Evolutionary conservation across 1,140 invertebrate species (phyloP), one percentile per base, ranked within the genome.

Genomic region (Bombus superbus): DNA sequence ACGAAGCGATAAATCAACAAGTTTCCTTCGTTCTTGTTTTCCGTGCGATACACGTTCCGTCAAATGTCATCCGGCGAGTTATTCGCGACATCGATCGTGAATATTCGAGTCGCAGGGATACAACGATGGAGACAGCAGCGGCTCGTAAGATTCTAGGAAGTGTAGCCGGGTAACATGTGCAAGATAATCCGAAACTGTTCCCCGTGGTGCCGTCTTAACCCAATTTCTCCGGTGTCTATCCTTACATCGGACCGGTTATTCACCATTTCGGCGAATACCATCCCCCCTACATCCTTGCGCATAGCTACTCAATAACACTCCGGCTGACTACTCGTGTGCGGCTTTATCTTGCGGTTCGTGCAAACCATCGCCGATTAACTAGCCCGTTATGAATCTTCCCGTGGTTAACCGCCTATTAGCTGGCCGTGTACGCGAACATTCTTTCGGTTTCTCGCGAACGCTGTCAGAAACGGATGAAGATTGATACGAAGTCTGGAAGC

Each of bases 131-230:
- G 25, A 9, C 32, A 44, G 73, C 38, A n/a, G 68, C 59, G 44
- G 79, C 69, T 76, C 74, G 57, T 59, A 75, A 64, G 68, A 69
- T 71, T 62, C 9, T 35, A 62, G 81, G 81, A 86, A 88, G 79
- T 82, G 78, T 83, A 73, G 87, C 35, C 32, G 82, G 84, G 85
- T 79, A 90, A 86, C 90, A 88, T 87, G 91, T 89, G 91, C 86
- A 38, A 87, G 88, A 92, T 92, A 91, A 92, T 91, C 89, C 87
- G 84, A 90, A 93, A 92, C 87, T 90, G 88, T 89, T 93, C 92
- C 88, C 92, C 71, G 75, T 59, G 90, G 92, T 92, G 81, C 91
- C 87, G 86, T 92, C 92, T 92, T 92, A 93, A 92, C 90, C 92
- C 82, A 92, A 93, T 93, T 92, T 91, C 92, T 85, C 38, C 73